Evolutionary conservation across 2,113 vertebrate species (phyloP).

Genomic region (Sander lucioperca): DNA sequence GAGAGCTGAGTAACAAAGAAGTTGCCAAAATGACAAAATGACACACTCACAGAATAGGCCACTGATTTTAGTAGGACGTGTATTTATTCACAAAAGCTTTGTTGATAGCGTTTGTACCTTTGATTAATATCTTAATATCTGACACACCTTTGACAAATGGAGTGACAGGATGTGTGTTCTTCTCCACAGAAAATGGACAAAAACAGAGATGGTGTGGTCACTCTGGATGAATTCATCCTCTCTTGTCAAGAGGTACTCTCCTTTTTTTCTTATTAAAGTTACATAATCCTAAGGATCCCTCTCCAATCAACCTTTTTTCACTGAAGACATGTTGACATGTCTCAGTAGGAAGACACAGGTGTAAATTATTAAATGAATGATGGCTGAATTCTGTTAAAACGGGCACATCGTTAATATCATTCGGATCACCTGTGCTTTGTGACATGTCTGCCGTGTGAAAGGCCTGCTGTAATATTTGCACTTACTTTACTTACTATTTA

Average conservation of each 20-base stretch:
- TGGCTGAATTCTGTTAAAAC: neutral
- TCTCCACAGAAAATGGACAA: slow-evolving; percentile 97
- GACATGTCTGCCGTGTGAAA: neutral
- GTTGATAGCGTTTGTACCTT: neutral
- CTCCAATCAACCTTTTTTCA: neutral
- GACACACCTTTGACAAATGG: too few relatives aligned
- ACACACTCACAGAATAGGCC: neutral
- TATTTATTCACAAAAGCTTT: neutral
- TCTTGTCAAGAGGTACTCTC: slow-evolving; percentile 95
- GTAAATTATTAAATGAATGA: neutral
- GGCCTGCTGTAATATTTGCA: neutral
- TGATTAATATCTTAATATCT: neutral
- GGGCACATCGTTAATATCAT: neutral
- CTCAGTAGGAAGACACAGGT: neutral
- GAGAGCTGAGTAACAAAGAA: neutral
- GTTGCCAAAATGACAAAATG: neutral
- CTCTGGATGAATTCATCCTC: slow-evolving; percentile 96
- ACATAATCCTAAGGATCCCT: neutral
- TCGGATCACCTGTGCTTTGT: neutral
- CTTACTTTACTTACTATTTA: slow-evolving; percentile 1
- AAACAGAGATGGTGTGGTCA: slow-evolving; percentile 98
- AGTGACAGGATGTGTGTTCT: slow-evolving; percentile 28
- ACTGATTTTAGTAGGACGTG: neutral
- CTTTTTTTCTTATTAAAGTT: neutral
- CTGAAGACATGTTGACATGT: neutral